Evolutionary conservation across 30 jellyfish, hydroid and myxozoan genomes (phyloP).

Genomic region (Chrysaora quinquecirrha): DNA sequence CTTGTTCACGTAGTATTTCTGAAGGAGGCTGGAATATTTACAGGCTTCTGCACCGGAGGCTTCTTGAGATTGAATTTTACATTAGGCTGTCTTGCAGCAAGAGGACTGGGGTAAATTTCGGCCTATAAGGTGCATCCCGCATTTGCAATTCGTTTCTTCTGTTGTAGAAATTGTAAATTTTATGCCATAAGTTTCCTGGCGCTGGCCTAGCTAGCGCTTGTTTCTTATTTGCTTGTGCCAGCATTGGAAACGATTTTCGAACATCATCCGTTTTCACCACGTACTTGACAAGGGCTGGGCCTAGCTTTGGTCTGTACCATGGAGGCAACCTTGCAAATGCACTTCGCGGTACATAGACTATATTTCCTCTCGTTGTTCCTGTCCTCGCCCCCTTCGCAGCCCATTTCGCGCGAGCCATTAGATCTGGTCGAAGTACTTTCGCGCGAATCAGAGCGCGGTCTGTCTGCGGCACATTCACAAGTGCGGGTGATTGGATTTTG

Average conservation of each 20-base stretch:
- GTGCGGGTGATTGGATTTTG: constrained; percentile 11
- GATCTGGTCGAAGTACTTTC: constrained; percentile 66
- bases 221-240: constrained; percentile 43
- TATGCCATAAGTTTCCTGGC: constrained; percentile 50
- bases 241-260: constrained; percentile 5
- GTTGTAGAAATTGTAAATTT: constrained; percentile 61
- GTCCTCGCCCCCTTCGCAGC: constrained; percentile 5
- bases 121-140: constrained; percentile 1
- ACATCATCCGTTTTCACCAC: constrained; percentile 33
- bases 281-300: constrained; percentile 71
- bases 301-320: constrained; percentile 75
- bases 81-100: too few species aligned
- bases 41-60: background rate
- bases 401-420: constrained; percentile 11
- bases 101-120: background rate
- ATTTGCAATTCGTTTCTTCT: constrained; percentile 17
- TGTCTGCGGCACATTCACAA: constrained; percentile 81
- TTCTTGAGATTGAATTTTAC: too few species aligned
- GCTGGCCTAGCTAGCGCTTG: constrained; percentile 42
- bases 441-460: constrained; percentile 90
- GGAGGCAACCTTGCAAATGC: constrained; percentile 68
- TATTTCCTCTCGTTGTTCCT: constrained; percentile 34
- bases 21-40: background rate
- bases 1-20: background rate
- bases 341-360: constrained; percentile 51